Evolutionary conservation across 2,888 invertebrate species (phyloP).

Genomic region (Lutraria lutraria): DNA sequence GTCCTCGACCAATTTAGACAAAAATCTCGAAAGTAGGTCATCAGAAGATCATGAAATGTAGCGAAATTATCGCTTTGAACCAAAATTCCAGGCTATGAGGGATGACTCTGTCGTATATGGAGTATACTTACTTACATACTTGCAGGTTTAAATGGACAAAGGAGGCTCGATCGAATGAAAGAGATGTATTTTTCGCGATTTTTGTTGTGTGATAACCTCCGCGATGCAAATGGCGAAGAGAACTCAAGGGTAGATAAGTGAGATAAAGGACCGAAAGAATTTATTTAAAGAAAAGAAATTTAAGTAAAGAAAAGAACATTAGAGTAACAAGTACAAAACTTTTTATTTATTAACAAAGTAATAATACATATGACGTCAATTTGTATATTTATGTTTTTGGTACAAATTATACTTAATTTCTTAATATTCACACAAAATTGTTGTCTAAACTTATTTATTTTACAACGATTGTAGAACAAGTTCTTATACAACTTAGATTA

Average conservation of each 20-base stretch:
- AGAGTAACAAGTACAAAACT: too few relatives aligned
- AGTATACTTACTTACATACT: constrained; percentile 46
- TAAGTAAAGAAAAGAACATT: neutral
- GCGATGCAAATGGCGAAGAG: constrained; percentile 68
- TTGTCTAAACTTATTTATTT: too few relatives aligned
- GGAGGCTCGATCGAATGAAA: constrained; percentile 12
- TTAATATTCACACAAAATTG: too few relatives aligned
- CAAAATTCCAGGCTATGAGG: neutral
- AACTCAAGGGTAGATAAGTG: constrained; percentile 25
- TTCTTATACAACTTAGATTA: too few relatives aligned
- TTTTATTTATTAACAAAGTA: too few relatives aligned
- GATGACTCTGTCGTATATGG: neutral
- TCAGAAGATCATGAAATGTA: neutral
- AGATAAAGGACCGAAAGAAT: constrained; percentile 13
- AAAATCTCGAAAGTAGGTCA: constrained; percentile 64
- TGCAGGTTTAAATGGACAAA: neutral
- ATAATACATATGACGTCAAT: too few relatives aligned
- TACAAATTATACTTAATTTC: too few relatives aligned
- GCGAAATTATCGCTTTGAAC: constrained; percentile 18
- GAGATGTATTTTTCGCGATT: constrained; percentile 53
- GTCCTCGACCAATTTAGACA: constrained; percentile 59
- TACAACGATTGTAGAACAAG: too few relatives aligned
- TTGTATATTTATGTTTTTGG: too few relatives aligned
- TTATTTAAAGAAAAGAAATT: neutral
- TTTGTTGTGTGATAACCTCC: constrained; percentile 66